Conservation (phyloP, 2,797 vertebrate genomes). For the Coregonus sp. region DNA sequence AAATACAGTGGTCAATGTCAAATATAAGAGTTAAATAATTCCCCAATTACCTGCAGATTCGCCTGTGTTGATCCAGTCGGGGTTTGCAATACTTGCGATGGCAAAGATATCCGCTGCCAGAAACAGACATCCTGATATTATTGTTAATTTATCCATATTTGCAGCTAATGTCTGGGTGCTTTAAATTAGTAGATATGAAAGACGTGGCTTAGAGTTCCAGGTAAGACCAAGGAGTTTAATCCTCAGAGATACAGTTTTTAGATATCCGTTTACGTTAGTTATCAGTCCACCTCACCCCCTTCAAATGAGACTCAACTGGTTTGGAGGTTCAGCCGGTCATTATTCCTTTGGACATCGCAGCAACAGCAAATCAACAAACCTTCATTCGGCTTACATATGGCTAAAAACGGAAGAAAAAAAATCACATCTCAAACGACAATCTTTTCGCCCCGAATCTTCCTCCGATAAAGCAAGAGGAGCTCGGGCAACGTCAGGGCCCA, state of each 20-base stretch:
- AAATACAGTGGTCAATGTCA: background rate
- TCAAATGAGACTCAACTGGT: constrained; percentile 53
- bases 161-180: constrained; percentile 25
- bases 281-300: constrained; percentile 71
- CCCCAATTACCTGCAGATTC: constrained; percentile 89
- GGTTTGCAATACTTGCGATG: constrained; percentile 97
- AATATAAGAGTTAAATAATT: background rate
- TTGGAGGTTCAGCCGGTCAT: constrained; percentile 59
- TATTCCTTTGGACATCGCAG: constrained; percentile 57
- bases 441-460: constrained; percentile 18
- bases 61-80: constrained; percentile 99
- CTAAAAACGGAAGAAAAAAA: constrained; percentile 47
- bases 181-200: constrained; percentile 16
- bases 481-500: constrained; percentile 45
- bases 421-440: constrained; percentile 65
- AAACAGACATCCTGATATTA: constrained; percentile 98
- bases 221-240: constrained; percentile 30
- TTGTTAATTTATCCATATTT: constrained; percentile 96
- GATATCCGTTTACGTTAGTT: constrained; percentile 41
- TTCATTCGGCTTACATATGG: constrained; percentile 54
- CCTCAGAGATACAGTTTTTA: background rate
- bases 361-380: constrained; percentile 50
- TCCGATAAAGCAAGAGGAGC: constrained; percentile 40
- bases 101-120: constrained; percentile 98
- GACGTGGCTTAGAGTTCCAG: constrained; percentile 46